These are phyloP conservation scores for Amia ocellicauda DNA, from an alignment of 2,113 vertebrate genomes.

Conservation along the genomic window DNA sequence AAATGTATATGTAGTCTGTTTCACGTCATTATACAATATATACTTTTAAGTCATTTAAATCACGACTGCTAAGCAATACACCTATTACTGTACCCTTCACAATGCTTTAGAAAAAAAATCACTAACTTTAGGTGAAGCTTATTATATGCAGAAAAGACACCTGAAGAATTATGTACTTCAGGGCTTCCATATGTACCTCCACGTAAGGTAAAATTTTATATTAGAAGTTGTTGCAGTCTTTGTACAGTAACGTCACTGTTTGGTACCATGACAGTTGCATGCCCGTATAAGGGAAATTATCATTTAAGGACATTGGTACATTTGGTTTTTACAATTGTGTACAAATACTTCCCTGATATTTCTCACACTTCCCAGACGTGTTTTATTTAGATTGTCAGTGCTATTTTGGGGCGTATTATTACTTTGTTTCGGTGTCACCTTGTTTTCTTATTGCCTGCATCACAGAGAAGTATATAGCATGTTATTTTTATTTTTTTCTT, in stretches of 20 bases:
- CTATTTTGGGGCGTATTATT: slow-evolving; percentile 17
- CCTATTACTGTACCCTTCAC: slow-evolving; percentile 14
- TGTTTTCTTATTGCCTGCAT: slow-evolving; percentile 1
- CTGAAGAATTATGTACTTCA: slow-evolving; percentile 37
- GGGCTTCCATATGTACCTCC: slow-evolving; percentile 34
- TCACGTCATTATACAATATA: too few species aligned
- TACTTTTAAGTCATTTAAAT: not conserved
- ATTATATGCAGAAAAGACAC: slow-evolving; percentile 65
- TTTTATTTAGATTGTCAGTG: slow-evolving; percentile 36
- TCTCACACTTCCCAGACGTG: not conserved
- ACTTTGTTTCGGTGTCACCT: not conserved
- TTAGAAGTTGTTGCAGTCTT: slow-evolving; percentile 34
- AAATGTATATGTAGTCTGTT: too few species aligned
- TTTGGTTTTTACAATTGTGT: not conserved
- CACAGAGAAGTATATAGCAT: not conserved
- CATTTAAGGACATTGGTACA: slow-evolving; percentile 29
- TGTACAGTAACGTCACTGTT: slow-evolving; percentile 27
- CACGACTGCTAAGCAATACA: slow-evolving; percentile 53
- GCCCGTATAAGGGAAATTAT: slow-evolving; percentile 19
- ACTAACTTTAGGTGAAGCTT: slow-evolving; percentile 38
- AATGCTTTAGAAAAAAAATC: slow-evolving; percentile 31
- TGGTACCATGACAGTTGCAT: slow-evolving; percentile 24
- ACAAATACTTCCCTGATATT: not conserved
- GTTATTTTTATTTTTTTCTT: not conserved
- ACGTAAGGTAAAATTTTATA: slow-evolving; percentile 15